Evolutionary conservation across 2,888 invertebrate genomes (phyloP), one percentile per base, ranked within the genome.

Genomic region (Dendrolimus houi): DNA sequence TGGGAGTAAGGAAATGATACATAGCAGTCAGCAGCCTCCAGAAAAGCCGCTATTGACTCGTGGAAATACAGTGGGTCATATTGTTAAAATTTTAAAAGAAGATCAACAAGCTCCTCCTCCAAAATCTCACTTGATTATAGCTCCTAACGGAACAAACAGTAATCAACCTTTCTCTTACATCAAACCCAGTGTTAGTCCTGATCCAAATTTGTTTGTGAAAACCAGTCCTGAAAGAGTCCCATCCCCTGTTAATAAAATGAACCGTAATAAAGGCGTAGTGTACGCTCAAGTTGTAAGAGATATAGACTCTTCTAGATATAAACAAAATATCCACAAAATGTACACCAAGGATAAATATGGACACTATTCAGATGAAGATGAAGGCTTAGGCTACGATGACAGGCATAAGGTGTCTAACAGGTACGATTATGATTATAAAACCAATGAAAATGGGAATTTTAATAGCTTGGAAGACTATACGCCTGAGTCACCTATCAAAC

Each of bases 131-230:
- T 86, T 94, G 77, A 91, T 94, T 58, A 87, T 92, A 14, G 92
- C 94, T 41, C 85, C 92, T 56, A 92, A 92, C 64, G 92, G 93
- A 54, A 92, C 92, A 64, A 95, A 95, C 73, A 92, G 93, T 65
- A 95, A 95, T 73, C 93, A 95, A 73, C 96, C 96, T 42, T 96
- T 96, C 81, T 96, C 96, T 0, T 96, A 96, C 69, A 95, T 94
- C 6, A 91, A 92, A 67, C 93, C 93, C 8, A 92, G 92, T 70
- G 89, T 91, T 3, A 90, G 86, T 69, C 91, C 91, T 14, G 90
- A 91, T 64, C 87, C 86, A 41, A 90, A 91, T 66, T 62, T 88
- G 40, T 88, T 90, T 64, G 71, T 72, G 10, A 84, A 76, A 59
- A 77, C 86, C 47, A 93, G 92, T 75, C 90, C 89, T 47, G 89